Base-by-base conservation (phyloP, 1,140 invertebrate species). In the Laodelphax striatellus region DNA sequence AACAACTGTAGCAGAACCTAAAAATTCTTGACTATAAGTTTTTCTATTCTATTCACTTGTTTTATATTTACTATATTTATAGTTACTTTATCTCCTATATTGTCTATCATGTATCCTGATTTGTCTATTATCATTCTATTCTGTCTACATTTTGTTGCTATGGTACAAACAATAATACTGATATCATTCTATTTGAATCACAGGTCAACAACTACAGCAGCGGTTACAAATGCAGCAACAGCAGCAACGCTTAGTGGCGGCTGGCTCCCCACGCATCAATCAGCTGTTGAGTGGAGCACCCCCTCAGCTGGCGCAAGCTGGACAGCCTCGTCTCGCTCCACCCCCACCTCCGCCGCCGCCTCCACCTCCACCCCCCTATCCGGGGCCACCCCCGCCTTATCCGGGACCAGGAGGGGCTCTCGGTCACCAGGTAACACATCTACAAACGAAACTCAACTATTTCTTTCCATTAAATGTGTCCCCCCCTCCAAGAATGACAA, bases 371-470 rank as follows among this genome's bases (percentile, higher is more conserved):
- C 83, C 83, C 22, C 83, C 84, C 3, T 84, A 84, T 72, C 83
- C 83, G 55, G 81, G 79, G 81, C 75, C 82, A 81, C 83, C 81
- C 14, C 83, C 83, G 24, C 83, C 84, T 3, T 84, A 84, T 72
- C 83, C 83, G 55, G 81, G 79, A 82, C 75, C 82, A 81, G 75
- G 24, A 28, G 24, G 24, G 2, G 82, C 83, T 73, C 79, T 84
- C 76, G 80, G 86, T 76, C 79, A 86, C 76, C 83, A 85, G 82
- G 82, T 85, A 81, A 85, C 81, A 59, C 13, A 24, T 10, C 4
- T 31, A n/a, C 28, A 31, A 31, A 9, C 28, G 4, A 11, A 22
- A 24, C 14, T 55, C 19, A 13, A 11, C 31, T 42, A 34, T 2
- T 14, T 16, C 16, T 58, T 19, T 31, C 19, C 28, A 34, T 19